A percentile compares a stretch with the other conserved stretches of the same genome.
phyloP scores from a whole-genome alignment of 2,113 vertebrate species.

The Benitochromis conjunctus region DNA sequence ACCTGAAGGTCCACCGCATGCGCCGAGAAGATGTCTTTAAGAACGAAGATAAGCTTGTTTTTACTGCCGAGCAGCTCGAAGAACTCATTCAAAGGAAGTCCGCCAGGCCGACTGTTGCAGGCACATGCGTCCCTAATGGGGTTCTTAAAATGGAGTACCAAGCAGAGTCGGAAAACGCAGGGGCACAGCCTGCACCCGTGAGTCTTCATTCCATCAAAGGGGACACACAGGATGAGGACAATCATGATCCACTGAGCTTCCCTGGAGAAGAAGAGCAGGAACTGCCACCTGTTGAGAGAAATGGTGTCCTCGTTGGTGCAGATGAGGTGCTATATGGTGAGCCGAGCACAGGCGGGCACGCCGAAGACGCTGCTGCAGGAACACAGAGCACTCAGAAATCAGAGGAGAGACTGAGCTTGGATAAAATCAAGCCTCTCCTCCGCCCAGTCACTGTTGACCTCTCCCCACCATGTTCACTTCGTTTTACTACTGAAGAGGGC shows the following conservation, averaged over 20 bases:
- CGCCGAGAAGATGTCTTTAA: conserved; percentile 64
- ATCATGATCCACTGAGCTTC: conserved; percentile 30
- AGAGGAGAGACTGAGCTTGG: conserved; percentile 44
- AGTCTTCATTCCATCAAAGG: conserved; percentile 60
- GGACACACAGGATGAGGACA: conserved; percentile 6
- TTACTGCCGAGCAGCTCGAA: conserved; percentile 71
- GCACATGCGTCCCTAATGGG: conserved; percentile 39
- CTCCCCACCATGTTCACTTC: conserved; percentile 69
- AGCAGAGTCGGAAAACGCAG: conserved; percentile 50
- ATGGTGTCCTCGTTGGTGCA: conserved; percentile 55
- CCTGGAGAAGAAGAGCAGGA: conserved; percentile 48
- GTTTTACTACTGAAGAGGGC: conserved; percentile 52
- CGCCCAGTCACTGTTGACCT: conserved; percentile 69
- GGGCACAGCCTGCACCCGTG: conserved; percentile 38
- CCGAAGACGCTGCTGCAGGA: conserved; percentile 24
- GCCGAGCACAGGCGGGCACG: conserved; percentile 39
- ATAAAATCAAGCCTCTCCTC: conserved; percentile 60
- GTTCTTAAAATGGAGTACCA: conserved; percentile 70
- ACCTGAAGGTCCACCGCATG: conserved; percentile 83
- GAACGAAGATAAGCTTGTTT: conserved; percentile 77
- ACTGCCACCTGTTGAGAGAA: conserved; percentile 45
- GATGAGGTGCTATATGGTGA: conserved; percentile 71
- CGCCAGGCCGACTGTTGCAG: conserved; percentile 35
- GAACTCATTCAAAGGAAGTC: conserved; percentile 76
- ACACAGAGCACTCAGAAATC: conserved; percentile 11